Evolutionary conservation across 2,113 vertebrate species (phyloP).

Genomic region (Nanorana parkeri): DNA sequence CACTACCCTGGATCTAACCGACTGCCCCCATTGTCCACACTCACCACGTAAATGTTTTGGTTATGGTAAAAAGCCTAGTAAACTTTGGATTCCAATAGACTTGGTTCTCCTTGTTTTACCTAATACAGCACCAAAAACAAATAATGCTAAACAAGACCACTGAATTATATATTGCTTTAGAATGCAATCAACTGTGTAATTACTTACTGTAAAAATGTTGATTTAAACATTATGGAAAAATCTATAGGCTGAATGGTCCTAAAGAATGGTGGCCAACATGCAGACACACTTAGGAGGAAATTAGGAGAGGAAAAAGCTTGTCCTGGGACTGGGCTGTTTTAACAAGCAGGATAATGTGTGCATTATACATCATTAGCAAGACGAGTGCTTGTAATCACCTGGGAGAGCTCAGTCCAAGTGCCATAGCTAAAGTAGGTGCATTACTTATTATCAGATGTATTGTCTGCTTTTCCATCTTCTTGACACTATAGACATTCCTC

Average conservation of each 20-base stretch:
- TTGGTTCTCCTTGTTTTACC: no score
- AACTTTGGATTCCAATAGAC: no score
- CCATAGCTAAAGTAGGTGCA: slow-evolving; percentile 49
- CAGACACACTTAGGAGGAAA: slow-evolving; percentile 48
- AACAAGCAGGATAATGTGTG: slow-evolving; percentile 53
- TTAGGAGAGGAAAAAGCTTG: slow-evolving; percentile 49
- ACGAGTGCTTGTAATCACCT: slow-evolving; percentile 44
- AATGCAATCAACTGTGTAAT: background rate
- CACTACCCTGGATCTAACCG: no score
- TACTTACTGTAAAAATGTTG: slow-evolving; percentile 8
- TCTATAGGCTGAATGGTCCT: slow-evolving; percentile 15
- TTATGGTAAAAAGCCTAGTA: no score
- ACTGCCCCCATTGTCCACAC: no score
- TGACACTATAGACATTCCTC: slow-evolving; percentile 20
- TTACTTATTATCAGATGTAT: slow-evolving; percentile 47
- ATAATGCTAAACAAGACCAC: background rate
- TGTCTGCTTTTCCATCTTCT: slow-evolving; percentile 44
- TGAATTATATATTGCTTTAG: background rate
- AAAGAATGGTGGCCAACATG: slow-evolving; percentile 9
- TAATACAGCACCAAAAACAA: no score
- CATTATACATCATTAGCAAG: slow-evolving; percentile 52
- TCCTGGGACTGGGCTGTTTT: slow-evolving; percentile 31
- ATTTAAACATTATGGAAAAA: slow-evolving; percentile 24
- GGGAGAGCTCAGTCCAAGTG: slow-evolving; percentile 36
- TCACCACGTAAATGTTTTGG: no score